phyloP scores from a whole-genome alignment of 2,888 invertebrate species.

The Brenthis hecate region DNA sequence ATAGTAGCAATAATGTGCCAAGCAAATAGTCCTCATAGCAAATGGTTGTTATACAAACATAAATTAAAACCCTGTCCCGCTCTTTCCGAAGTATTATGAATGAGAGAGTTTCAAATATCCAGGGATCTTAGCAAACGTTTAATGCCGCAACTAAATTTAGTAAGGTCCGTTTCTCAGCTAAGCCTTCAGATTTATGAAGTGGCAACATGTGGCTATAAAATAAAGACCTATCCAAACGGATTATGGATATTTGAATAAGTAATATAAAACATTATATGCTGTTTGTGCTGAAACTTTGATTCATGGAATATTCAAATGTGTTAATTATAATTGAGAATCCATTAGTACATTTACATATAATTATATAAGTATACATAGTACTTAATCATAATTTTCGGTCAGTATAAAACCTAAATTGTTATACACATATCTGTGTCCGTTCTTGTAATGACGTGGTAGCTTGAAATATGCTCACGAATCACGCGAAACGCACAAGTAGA shows the following conservation, averaged over 20 bases:
- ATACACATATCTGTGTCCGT: neutral
- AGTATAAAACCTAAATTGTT: neutral
- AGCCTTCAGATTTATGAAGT: slow-evolving; percentile 41
- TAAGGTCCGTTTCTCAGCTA: slow-evolving; percentile 38
- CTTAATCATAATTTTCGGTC: neutral
- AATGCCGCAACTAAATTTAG: slow-evolving; percentile 37
- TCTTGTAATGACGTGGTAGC: neutral
- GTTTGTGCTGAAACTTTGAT: slow-evolving; percentile 11
- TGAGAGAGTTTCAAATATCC: slow-evolving; percentile 31
- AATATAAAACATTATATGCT: slow-evolving; percentile 24
- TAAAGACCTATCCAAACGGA: slow-evolving; percentile 33
- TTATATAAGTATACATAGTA: neutral
- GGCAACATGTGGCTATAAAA: slow-evolving; percentile 42
- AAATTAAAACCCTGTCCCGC: slow-evolving; percentile 24
- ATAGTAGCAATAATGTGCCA: slow-evolving; percentile 30
- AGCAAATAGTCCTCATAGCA: slow-evolving; percentile 30
- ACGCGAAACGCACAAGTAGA: neutral
- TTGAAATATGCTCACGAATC: slow-evolving; percentile 5
- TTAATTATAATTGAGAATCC: slow-evolving; percentile 19
- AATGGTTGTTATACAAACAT: slow-evolving; percentile 33
- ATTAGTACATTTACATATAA: neutral
- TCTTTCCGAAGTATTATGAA: slow-evolving; percentile 31
- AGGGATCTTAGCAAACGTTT: slow-evolving; percentile 34
- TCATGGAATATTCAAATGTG: slow-evolving; percentile 16
- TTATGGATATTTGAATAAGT: slow-evolving; percentile 34